Percentiles rank a stretch among this genome's conserved stretches.
Conservation (phyloP, 1,140 invertebrate genomes). For the Drosophila truncata region DNA sequence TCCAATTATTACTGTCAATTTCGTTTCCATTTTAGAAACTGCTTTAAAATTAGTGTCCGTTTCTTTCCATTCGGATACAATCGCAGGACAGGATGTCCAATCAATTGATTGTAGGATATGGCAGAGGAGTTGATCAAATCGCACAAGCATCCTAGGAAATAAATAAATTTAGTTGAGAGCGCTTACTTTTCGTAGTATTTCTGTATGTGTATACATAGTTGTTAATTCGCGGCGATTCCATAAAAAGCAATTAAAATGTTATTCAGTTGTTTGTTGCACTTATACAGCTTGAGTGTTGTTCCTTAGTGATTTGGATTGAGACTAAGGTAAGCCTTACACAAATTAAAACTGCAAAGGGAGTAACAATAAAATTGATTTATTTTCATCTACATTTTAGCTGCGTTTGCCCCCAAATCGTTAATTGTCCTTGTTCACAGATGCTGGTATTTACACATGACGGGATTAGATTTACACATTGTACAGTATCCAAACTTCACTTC, state of each 20-base stretch:
- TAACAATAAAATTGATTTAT: constrained; percentile 50
- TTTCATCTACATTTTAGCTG: constrained; percentile 29
- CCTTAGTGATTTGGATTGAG: neutral
- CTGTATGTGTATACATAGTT: constrained; percentile 48
- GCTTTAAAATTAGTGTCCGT: neutral
- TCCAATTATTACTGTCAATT: constrained; percentile 15
- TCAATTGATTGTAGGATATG: constrained; percentile 11
- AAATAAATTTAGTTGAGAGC: constrained; percentile 28
- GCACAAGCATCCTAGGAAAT: constrained; percentile 34
- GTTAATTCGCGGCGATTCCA: constrained; percentile 45
- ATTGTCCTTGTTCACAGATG: constrained; percentile 49
- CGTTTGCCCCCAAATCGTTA: constrained; percentile 14
- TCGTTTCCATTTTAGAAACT: constrained; percentile 2
- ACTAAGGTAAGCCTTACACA: neutral
- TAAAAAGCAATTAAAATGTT: constrained; percentile 53
- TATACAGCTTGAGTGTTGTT: neutral
- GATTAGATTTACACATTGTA: constrained; percentile 36
- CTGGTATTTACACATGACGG: constrained; percentile 46
- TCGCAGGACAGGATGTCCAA: neutral
- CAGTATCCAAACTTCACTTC: constrained; percentile 26
- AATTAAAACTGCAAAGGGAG: neutral
- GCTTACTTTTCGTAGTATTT: constrained; percentile 41
- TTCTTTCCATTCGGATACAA: constrained; percentile 3
- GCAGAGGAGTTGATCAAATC: constrained; percentile 19
- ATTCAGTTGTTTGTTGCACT: constrained; percentile 55